These are phyloP conservation scores for Escarpia spicata DNA, from an alignment of 2,888 invertebrate species.

Conservation along the genomic window DNA sequence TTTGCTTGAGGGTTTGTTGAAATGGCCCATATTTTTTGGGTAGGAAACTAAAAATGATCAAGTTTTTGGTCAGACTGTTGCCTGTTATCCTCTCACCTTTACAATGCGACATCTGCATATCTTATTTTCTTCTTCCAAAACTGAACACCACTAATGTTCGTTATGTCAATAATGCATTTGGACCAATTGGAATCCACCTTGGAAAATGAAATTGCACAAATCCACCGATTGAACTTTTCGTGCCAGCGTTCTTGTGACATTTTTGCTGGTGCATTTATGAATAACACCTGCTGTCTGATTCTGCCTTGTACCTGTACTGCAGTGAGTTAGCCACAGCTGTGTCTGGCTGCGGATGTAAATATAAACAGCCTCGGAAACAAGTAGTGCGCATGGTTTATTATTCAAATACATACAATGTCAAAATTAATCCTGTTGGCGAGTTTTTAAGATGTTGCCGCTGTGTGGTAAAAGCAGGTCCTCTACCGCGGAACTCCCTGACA, in stretches of 20 bases:
- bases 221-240: not conserved
- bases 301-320: not conserved
- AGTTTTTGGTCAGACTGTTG: not conserved
- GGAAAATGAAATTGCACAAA: not conserved
- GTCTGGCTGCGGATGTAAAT: not conserved
- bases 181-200: not conserved
- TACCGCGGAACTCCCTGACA: too few relatives aligned
- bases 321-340: not conserved
- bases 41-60: too few relatives aligned
- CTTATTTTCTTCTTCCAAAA: not conserved
- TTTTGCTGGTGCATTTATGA: not conserved
- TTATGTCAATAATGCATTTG: conserved; percentile 3
- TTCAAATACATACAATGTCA: too few relatives aligned
- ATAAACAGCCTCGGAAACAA: not conserved
- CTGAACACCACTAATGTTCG: not conserved
- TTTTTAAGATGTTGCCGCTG: too few relatives aligned
- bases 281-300: not conserved
- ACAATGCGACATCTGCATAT: not conserved
- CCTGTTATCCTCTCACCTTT: not conserved
- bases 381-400: too few relatives aligned
- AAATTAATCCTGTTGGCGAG: too few relatives aligned
- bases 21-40: too few relatives aligned
- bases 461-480: too few relatives aligned
- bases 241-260: not conserved
- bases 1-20: too few relatives aligned